Evolutionary conservation across 2,113 vertebrate genomes (phyloP).

Genomic region (Hydropotes inermis): DNA sequence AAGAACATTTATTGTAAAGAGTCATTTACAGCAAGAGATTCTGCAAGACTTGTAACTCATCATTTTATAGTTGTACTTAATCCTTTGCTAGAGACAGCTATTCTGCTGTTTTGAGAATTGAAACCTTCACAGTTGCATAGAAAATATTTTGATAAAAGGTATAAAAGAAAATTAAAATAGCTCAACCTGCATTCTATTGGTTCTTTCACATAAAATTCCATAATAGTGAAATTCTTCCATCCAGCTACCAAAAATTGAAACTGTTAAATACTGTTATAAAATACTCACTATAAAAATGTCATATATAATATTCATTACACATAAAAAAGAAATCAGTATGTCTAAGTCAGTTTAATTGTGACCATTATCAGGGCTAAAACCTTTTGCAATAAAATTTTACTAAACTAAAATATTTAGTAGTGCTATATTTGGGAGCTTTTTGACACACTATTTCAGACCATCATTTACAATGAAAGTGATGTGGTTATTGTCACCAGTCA

Average conservation of each 20-base stretch:
- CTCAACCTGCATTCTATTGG: slow-evolving; percentile 63
- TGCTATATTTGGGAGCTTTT: slow-evolving; percentile 71
- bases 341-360: slow-evolving; percentile 80
- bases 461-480: slow-evolving; percentile 62
- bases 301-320: slow-evolving; percentile 84
- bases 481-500: slow-evolving; percentile 43
- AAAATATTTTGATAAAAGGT: slow-evolving; percentile 77
- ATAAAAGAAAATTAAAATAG: slow-evolving; percentile 61
- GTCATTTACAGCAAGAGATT: slow-evolving; percentile 52
- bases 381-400: slow-evolving; percentile 79
- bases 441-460: slow-evolving; percentile 7
- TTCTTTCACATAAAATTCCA: slow-evolving; percentile 64
- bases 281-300: slow-evolving; percentile 78
- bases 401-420: slow-evolving; percentile 80
- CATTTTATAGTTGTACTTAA: slow-evolving; percentile 46
- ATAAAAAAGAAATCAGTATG: slow-evolving; percentile 83
- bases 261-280: slow-evolving; percentile 82
- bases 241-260: slow-evolving; percentile 78
- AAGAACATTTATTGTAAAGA: slow-evolving; percentile 33
- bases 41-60: slow-evolving; percentile 28
- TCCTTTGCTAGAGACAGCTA: slow-evolving; percentile 22
- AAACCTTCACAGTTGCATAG: slow-evolving; percentile 52
- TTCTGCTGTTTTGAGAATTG: slow-evolving; percentile 66
- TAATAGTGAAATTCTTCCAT: slow-evolving; percentile 72
- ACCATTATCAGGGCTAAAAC: slow-evolving; percentile 79